Evolutionary conservation across 1,140 invertebrate genomes (phyloP).

Genomic region (Triops cancriformis): DNA sequence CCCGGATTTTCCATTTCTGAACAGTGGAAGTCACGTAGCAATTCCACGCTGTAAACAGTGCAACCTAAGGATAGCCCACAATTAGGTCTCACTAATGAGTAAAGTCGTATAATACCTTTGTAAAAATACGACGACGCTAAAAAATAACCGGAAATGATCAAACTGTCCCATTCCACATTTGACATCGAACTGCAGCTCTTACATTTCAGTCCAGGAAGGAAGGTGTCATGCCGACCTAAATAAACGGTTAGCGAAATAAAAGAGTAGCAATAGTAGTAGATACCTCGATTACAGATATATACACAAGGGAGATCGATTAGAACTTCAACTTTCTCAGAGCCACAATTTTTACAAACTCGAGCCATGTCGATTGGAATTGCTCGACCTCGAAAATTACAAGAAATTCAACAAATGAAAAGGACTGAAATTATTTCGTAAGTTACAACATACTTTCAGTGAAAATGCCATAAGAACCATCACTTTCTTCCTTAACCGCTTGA

Average conservation of each 20-base stretch:
- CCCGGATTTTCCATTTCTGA: not conserved
- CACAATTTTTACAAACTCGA: not conserved
- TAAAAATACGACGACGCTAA: too few relatives aligned
- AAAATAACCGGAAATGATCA: not conserved
- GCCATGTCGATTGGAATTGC: too few relatives aligned
- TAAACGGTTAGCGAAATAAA: not conserved
- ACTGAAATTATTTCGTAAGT: not conserved
- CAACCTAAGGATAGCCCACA: not conserved
- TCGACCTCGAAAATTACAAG: not conserved
- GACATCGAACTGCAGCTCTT: too few relatives aligned
- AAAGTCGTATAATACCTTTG: not conserved
- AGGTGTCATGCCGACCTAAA: not conserved
- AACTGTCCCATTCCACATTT: not conserved
- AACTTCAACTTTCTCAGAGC: not conserved
- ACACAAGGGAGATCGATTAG: not conserved
- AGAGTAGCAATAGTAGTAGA: not conserved
- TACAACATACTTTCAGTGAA: not conserved
- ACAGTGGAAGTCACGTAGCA: not conserved
- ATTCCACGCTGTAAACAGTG: too few relatives aligned
- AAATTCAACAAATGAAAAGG: not conserved
- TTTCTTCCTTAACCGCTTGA: not conserved
- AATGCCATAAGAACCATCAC: not conserved
- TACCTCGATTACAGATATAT: not conserved
- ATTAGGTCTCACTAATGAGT: not conserved
- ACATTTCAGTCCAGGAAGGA: too few relatives aligned